phyloP scores from a whole-genome alignment of 1,140 invertebrate species.

The Homalodisca vitripennis region DNA sequence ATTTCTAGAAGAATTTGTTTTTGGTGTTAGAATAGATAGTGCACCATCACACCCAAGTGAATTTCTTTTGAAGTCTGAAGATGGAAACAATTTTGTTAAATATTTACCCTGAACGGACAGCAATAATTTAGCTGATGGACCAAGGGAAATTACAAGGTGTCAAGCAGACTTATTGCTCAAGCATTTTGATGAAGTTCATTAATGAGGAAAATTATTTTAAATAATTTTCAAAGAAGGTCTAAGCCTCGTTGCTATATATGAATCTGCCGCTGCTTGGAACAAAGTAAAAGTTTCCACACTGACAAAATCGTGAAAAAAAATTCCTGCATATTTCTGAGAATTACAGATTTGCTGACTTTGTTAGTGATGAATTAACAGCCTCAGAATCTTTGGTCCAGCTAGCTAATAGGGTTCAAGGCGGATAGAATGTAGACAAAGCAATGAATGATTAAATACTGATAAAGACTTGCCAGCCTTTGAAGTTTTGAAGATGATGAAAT shows the following conservation, averaged over 20 bases:
- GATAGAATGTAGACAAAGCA: too few relatives aligned
- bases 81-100: slow-evolving; percentile 21
- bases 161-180: neutral
- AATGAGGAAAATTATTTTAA: slow-evolving; percentile 7
- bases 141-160: neutral
- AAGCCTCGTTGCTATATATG: neutral
- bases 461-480: too few relatives aligned
- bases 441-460: too few relatives aligned
- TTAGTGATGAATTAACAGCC: too few relatives aligned
- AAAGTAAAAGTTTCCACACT: slow-evolving; percentile 5
- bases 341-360: too few relatives aligned
- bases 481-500: too few relatives aligned
- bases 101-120: slow-evolving; percentile 17
- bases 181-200: slow-evolving; percentile 3
- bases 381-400: too few relatives aligned
- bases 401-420: too few relatives aligned
- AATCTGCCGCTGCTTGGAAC: slow-evolving; percentile 40
- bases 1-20: neutral
- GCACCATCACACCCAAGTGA: slow-evolving; percentile 26
- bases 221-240: neutral
- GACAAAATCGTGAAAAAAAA: neutral
- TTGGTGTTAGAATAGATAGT: slow-evolving; percentile 20
- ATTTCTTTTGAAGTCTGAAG: slow-evolving; percentile 23
- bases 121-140: slow-evolving; percentile 2
- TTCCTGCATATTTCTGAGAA: too few relatives aligned